These are phyloP conservation scores for Arizona elegans DNA, from an alignment of 2,113 vertebrate species.

Conservation along the genomic window DNA sequence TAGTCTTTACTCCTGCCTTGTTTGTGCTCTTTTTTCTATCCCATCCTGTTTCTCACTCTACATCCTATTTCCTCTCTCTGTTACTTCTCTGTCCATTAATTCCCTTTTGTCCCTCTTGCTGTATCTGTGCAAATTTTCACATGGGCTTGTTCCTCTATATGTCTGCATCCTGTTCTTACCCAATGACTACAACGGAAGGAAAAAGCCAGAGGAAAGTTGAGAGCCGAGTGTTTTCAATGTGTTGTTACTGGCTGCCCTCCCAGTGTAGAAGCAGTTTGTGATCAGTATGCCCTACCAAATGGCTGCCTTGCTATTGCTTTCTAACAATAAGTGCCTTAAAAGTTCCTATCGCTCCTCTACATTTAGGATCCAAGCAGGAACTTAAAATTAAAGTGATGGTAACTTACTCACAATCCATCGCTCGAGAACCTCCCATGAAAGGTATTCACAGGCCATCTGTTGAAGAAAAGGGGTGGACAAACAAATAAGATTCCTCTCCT, in stretches of 20 bases:
- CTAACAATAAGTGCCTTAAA: neutral
- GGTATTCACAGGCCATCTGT: conserved; percentile 91
- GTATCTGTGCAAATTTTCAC: neutral
- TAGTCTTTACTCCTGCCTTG: neutral
- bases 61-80: neutral
- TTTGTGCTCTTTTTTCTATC: neutral
- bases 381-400: neutral
- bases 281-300: neutral
- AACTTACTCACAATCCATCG: conserved; percentile 91
- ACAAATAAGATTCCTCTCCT: neutral
- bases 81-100: neutral
- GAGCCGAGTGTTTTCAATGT: neutral
- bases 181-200: neutral
- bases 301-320: neutral
- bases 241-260: neutral
- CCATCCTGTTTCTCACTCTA: neutral
- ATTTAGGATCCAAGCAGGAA: neutral
- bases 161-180: neutral
- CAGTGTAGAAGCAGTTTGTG: neutral
- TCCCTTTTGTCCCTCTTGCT: neutral
- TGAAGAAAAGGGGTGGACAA: conserved; percentile 12
- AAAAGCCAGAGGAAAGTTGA: neutral
- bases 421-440: conserved; percentile 90
- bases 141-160: neutral
- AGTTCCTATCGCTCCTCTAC: neutral